Percentiles rank a stretch among this genome's conserved stretches.
These are phyloP conservation scores for Crax fasciolata DNA, from an alignment of 2,797 vertebrate species.

Conservation along the genomic window DNA sequence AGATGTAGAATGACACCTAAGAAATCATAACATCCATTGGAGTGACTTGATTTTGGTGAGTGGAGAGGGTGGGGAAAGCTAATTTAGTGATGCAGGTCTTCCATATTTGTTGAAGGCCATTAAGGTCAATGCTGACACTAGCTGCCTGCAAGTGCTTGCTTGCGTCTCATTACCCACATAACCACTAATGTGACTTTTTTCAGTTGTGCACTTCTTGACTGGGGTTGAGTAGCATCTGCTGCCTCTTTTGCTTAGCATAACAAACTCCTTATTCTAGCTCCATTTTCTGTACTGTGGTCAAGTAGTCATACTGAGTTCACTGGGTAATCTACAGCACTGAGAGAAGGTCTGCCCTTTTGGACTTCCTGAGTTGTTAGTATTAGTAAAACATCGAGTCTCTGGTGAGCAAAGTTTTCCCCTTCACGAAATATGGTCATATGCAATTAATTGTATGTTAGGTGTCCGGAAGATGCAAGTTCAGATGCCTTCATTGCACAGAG, in stretches of 20 bases:
- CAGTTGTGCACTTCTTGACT: not conserved
- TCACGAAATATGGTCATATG: not conserved
- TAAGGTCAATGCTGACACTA: not conserved
- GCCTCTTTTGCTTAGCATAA: not conserved
- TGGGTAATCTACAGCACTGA: not conserved
- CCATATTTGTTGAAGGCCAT: not conserved
- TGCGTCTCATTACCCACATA: not conserved
- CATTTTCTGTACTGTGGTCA: not conserved
- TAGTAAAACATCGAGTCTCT: not conserved
- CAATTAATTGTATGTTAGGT: not conserved
- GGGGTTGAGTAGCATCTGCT: not conserved
- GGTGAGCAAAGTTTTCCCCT: not conserved
- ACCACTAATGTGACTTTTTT: not conserved
- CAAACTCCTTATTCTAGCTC: not conserved
- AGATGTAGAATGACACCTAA: slow-evolving; percentile 43
- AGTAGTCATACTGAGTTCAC: not conserved
- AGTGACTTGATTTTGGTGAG: slow-evolving; percentile 13
- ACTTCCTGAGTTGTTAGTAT: not conserved
- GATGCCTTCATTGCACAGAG: not conserved
- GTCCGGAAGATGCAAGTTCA: not conserved
- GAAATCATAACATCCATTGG: not conserved
- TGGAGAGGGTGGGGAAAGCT: not conserved
- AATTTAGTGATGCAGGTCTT: not conserved
- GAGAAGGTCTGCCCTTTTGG: not conserved
- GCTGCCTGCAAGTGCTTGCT: not conserved